Evolutionary conservation across 2,113 vertebrate genomes (phyloP), one percentile per base, ranked within the genome.

Genomic region (Nothobranchius kuhntae): DNA sequence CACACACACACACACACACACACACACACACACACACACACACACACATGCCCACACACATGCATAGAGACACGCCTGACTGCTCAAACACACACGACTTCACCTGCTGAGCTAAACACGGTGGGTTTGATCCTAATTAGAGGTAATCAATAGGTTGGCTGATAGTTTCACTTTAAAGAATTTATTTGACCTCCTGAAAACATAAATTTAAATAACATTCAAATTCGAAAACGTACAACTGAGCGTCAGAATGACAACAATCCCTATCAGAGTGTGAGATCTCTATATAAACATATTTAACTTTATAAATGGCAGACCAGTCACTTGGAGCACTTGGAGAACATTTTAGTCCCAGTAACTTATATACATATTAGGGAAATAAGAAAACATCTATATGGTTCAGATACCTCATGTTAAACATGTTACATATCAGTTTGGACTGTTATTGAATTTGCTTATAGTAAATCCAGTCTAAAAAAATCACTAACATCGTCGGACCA

Each of bases 71-170:
- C 65, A 67, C 57, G 76, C 76, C 75, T 84, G 82, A 68, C 60
- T 76, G 60, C 71, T 62, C 80, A 85, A 67, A 81, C 62, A 73
- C 57, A 64, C 79, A 76, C 15, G 10, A 72, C 66, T 60, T 64
- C 77, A 64, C 85, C 78, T 14, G 61, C 88, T 77, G 82, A 82
- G 83, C 71, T 80, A 61, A 87, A 85, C 71, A 72, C 66, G 53
- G 64, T 59, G 67, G 44, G 65, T 89, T 87, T 86, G 86, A 91
- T 89, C 84, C 78, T 91, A 87, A 89, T 90, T 91, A 89, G 65
- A 36, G 52, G 56, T 45, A 77, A 89, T 89, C 86, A 83, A 91
- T 91, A 88, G 79, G 76, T 65, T 85, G 82, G 92, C 88, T 86
- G 86, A 86, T 90, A 81, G 88, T 82, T 85, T 80, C 35, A 56